These are phyloP conservation scores for Eupithecia vulgata DNA, from an alignment of 2,888 invertebrate species.

Conservation along the genomic window DNA sequence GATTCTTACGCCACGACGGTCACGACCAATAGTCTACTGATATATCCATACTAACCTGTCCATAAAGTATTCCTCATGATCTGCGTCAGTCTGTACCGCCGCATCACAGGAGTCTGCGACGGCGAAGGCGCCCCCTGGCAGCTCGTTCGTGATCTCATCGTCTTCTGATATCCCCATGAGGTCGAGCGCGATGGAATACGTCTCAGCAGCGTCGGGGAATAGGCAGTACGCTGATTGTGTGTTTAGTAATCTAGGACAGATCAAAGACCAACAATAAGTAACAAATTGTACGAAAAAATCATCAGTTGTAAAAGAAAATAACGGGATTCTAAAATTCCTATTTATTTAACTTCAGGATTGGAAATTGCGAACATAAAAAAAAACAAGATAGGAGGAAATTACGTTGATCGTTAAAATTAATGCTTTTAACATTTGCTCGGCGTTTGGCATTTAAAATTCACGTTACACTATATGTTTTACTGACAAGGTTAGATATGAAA, in stretches of 20 bases:
- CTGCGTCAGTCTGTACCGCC: constrained; percentile 56
- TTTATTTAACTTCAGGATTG: background rate
- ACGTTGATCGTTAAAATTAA: no score
- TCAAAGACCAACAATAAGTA: background rate
- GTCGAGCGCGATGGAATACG: constrained; percentile 82
- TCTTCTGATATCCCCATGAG: constrained; percentile 68
- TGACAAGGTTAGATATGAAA: no score
- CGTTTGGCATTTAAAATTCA: no score
- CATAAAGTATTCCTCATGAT: constrained; percentile 32
- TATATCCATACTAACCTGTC: constrained; percentile 31
- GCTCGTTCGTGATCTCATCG: constrained; percentile 48
- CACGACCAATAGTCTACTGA: no score
- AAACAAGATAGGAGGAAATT: no score
- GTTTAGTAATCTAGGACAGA: constrained; percentile 88
- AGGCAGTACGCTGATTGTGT: constrained; percentile 92
- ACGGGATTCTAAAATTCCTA: background rate
- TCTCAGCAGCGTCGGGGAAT: constrained; percentile 90
- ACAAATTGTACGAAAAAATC: background rate
- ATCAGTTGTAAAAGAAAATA: background rate
- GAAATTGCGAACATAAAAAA: no score
- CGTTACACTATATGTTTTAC: no score
- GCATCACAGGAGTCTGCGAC: constrained; percentile 49
- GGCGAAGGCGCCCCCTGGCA: constrained; percentile 55
- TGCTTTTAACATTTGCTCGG: no score
- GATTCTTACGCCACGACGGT: no score